phyloP scores from a whole-genome alignment of 2,113 vertebrate species.

The Rhinolophus sinicus region DNA sequence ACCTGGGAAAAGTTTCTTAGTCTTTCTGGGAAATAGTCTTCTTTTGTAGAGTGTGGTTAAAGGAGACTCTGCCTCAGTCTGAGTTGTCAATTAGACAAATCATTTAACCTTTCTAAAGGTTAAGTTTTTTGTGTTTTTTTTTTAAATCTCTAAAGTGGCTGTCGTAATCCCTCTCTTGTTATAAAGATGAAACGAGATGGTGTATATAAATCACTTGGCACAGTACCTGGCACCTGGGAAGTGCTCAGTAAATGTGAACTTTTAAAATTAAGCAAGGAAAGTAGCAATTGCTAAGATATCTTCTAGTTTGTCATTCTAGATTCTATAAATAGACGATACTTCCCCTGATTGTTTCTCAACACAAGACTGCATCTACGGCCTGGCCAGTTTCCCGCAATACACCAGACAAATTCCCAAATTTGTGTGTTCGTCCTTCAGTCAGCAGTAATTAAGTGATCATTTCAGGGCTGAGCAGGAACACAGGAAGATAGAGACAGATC shows the following conservation, averaged over 20 bases:
- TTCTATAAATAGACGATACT: background rate
- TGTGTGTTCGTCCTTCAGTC: background rate
- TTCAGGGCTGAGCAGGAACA: background rate
- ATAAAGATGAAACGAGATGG: background rate
- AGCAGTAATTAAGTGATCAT: background rate
- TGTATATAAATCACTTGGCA: background rate
- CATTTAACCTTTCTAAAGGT: background rate
- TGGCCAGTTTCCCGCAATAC: background rate
- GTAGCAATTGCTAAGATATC: background rate
- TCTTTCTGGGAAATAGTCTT: background rate
- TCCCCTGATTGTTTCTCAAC: background rate
- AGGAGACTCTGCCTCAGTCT: background rate
- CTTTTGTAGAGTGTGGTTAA: background rate
- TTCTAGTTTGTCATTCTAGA: background rate
- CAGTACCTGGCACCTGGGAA: background rate
- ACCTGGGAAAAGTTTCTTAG: background rate
- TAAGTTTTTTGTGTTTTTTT: background rate
- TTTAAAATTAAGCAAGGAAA: background rate
- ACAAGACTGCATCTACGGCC: background rate
- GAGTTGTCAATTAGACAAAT: background rate
- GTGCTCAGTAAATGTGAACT: background rate
- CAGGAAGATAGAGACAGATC: background rate
- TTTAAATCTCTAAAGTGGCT: background rate
- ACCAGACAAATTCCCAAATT: background rate
- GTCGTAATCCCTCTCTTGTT: background rate